Percentiles rank a stretch among this genome's conserved stretches.
Evolutionary conservation across 2,113 vertebrate species (phyloP).

Genomic region (Falco punctatus): DNA sequence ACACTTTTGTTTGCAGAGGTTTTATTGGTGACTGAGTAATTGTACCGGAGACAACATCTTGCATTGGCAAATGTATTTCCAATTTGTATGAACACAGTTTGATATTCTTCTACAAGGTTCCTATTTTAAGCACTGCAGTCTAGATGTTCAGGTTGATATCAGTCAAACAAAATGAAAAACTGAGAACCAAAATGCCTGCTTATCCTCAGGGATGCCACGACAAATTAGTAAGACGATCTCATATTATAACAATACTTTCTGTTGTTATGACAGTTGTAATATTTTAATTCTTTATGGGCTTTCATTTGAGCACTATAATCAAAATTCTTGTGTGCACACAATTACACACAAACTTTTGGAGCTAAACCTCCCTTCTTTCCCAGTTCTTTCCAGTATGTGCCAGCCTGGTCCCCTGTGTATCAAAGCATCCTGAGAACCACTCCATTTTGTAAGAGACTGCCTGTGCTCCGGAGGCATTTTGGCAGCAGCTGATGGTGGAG

Average conservation of each 20-base stretch:
- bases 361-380: background rate
- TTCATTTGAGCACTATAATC: background rate
- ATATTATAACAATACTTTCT: background rate
- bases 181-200: background rate
- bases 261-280: background rate
- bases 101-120: background rate
- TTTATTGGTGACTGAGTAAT: background rate
- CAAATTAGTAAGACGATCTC: background rate
- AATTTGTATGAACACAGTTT: background rate
- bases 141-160: background rate
- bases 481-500: background rate
- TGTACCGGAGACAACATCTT: background rate
- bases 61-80: background rate
- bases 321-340: background rate
- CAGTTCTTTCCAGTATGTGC: background rate
- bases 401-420: background rate
- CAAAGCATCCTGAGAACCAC: background rate
- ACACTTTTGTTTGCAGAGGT: slow-evolving; percentile 25
- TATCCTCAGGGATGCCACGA: background rate
- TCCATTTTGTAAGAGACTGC: background rate
- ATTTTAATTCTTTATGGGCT: slow-evolving; percentile 3
- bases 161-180: background rate
- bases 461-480: background rate
- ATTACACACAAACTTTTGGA: background rate
- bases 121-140: background rate